Base-by-base conservation (phyloP, 2,113 vertebrate genomes). In the Tachysurus fulvidraco region DNA sequence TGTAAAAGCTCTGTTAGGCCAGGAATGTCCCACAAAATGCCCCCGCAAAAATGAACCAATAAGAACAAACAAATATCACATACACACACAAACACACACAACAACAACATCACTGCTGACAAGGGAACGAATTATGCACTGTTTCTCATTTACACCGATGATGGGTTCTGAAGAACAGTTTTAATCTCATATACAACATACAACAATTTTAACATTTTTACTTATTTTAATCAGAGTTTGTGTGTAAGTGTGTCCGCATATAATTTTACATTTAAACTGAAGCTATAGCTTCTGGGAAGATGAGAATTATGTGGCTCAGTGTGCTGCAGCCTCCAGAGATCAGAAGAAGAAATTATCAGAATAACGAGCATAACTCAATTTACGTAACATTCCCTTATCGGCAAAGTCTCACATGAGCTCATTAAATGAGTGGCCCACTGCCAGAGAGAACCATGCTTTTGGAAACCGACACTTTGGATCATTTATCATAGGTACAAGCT, bases 1-100 rank as follows among this genome's bases (percentile, higher is more conserved):
- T 91, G 90, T 89, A 90, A 90, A 92, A 92, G 92, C 88, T 88
- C 87, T 88, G 89, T 91, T 92, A 86, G 86, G 60, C 85, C 0
- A 90, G 92, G 89, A 94, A 94, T 94, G 91, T 90, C 90, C 89
- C 88, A 60, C 85, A 84, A 44, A 90, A 86, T 86, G 85, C 86
- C 85, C 85, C 46, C 67, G n/a, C 87, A 91, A 81, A 85, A 85
- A 83, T 69, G 36, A 76, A 71, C 86, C 81, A 50, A 41, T 73
- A 52, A 73, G 62, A 81, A 86, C 28, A 30, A 11, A 73, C 30
- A 36, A 36, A 36, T 36, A 36, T 36, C 36, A 41, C 4, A 12
- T 36, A 23, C 23, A 57, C 62, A 55, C 59, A 65, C 80, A 83
- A 28, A 64, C 71, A 71, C 44, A 88, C 44, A 54, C 19, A 69